These are phyloP conservation scores for Acanthosepion lycidas DNA, from an alignment of 2,888 invertebrate genomes.

Conservation along the genomic window DNA sequence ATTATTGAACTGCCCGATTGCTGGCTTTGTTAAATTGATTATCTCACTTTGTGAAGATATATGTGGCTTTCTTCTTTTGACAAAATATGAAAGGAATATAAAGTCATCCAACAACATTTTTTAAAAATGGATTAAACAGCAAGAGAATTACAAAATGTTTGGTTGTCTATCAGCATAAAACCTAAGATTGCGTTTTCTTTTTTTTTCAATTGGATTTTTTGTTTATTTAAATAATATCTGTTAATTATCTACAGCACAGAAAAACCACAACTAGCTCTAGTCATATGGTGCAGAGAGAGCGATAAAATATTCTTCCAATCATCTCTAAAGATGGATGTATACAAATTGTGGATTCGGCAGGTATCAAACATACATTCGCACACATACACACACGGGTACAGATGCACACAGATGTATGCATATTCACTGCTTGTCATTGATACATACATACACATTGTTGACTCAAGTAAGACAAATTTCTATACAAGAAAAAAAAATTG, in stretches of 20 bases:
- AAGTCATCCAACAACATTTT: not conserved
- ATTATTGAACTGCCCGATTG: not conserved
- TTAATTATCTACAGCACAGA: not conserved
- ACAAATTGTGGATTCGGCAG: not conserved
- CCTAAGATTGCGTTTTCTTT: constrained; percentile 13
- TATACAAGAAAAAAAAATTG: not conserved
- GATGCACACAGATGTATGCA: not conserved
- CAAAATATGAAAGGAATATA: not conserved
- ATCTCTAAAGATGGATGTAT: not conserved
- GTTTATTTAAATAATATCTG: not conserved
- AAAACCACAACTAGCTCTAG: not conserved
- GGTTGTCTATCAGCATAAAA: not conserved
- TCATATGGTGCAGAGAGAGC: not conserved
- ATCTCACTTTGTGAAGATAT: not conserved
- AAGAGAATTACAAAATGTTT: not conserved
- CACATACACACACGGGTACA: not conserved
- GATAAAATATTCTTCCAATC: not conserved
- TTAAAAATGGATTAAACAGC: not conserved
- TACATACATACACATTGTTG: not conserved
- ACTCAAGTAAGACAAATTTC: not conserved
- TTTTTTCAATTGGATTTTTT: not conserved
- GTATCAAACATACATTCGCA: not conserved
- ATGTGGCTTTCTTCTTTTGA: not conserved
- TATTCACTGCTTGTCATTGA: not conserved
- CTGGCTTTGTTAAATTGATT: not conserved